Evolutionary conservation across 1,140 invertebrate species (phyloP), one percentile per base, ranked within the genome.

Genomic region (Laodelphax striatellus): DNA sequence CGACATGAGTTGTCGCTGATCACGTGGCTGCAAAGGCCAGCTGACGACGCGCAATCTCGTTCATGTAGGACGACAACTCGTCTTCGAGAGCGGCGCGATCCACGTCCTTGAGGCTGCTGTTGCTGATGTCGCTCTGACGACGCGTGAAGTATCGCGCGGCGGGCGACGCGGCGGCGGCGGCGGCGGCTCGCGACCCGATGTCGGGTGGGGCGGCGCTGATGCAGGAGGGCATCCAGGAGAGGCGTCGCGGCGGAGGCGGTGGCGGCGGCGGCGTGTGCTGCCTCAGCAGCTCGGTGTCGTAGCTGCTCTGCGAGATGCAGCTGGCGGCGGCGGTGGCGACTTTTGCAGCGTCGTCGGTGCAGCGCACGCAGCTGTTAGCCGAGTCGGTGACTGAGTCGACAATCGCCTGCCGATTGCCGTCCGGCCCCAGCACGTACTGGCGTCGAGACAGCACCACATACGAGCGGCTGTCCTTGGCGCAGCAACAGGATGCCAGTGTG

Each of bases 41-140:
- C 46, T 50, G 16, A 17, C 46, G 46, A 2, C 46, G 46, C 13
- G 59, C 58, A 5, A 72, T 57, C 53, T 72, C 70, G 53, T 68
- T 67, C 69, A 75, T 74, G 63, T 75, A 75, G 16, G 66, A 62
- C 5, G 69, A 69, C 17, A 76, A 62, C 64, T 76, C 75, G 46
- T 74, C 73, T 60, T 73, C 68, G 2, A 76, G 64, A 3, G 69
- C 72, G 1, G 64, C 67, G 11, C 62, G 59, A 58, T 76, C 74
- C 2, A 74, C 68, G 58, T 75, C 70, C 53, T 65, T 70, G 21
- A 76, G 62, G 57, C 73, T 75, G 46, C 70, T 73, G 65, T 76
- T 76, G 60, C 72, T 75, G 55, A 76, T 73, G 52, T 63, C 43
- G 11, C 52, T 46, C 4, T 31, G 19, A 31, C 13, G 31, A 28